phyloP scores from a whole-genome alignment of 2,797 vertebrate species.

The Peromyscus attwateri region DNA sequence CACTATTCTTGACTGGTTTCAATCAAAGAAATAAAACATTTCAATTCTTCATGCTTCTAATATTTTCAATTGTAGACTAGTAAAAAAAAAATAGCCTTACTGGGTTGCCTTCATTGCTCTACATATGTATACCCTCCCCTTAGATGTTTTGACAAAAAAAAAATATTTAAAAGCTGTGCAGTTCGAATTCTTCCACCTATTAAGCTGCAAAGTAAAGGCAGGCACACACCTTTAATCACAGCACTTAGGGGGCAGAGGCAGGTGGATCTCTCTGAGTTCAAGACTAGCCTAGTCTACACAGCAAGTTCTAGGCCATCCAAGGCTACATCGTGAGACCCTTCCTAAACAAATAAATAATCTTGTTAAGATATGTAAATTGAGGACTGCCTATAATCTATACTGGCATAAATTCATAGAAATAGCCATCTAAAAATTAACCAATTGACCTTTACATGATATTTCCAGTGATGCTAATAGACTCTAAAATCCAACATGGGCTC shows the following conservation, averaged over 20 bases:
- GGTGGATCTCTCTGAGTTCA: neutral
- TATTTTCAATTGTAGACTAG: constrained; percentile 21
- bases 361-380: neutral
- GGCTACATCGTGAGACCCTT: neutral
- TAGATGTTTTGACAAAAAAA: neutral
- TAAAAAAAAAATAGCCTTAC: neutral
- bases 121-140: neutral
- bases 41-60: constrained; percentile 38
- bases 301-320: neutral
- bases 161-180: neutral
- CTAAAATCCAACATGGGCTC: constrained; percentile 12
- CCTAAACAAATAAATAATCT: neutral
- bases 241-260: neutral
- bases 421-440: neutral
- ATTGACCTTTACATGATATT: neutral
- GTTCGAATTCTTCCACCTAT: neutral
- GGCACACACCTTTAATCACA: neutral
- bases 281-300: neutral
- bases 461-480: neutral
- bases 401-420: neutral
- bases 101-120: neutral
- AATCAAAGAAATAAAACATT: constrained; percentile 44
- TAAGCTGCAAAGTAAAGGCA: neutral
- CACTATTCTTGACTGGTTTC: neutral
- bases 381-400: neutral